These are phyloP conservation scores for Eptatretus burgeri DNA, from an alignment of 2,113 vertebrate genomes.

Conservation along the genomic window DNA sequence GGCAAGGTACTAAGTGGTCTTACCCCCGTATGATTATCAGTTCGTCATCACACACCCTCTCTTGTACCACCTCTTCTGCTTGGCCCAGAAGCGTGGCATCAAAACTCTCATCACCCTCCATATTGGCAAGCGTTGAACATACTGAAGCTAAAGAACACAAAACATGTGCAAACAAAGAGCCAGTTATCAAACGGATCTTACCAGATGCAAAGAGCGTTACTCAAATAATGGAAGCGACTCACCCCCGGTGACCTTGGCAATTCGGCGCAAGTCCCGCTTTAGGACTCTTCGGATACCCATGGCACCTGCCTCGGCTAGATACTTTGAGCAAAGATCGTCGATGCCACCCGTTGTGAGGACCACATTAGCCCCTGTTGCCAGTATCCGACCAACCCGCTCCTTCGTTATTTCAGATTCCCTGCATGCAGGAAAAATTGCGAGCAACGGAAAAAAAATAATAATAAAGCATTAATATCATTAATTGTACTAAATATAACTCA, in stretches of 20 bases:
- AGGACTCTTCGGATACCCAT: constrained; percentile 79
- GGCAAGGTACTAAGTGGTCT: constrained; percentile 12
- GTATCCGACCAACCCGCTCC: constrained; percentile 78
- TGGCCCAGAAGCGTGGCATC: constrained; percentile 64
- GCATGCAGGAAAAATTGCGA: background rate
- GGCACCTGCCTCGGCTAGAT: constrained; percentile 63
- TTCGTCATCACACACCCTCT: constrained; percentile 73
- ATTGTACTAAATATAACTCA: too few species aligned
- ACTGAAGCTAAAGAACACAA: constrained; percentile 28
- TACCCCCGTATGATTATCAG: constrained; percentile 89
- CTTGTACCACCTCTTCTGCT: constrained; percentile 78
- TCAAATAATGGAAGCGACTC: constrained; percentile 8
- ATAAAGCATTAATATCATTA: too few species aligned
- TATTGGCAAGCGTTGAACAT: constrained; percentile 58
- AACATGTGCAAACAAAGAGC: background rate
- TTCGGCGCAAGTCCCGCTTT: constrained; percentile 67
- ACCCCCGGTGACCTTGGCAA: constrained; percentile 83
- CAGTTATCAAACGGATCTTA: too few species aligned
- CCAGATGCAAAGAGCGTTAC: too few species aligned
- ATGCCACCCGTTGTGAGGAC: constrained; percentile 74
- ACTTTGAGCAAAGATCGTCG: constrained; percentile 93
- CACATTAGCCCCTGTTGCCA: constrained; percentile 62
- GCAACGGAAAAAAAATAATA: too few species aligned
- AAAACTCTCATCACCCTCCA: constrained; percentile 88
- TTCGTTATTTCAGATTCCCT: constrained; percentile 93